A percentile compares a stretch with the other conserved stretches of the same genome.
Evolutionary conservation across 1,140 invertebrate genomes (phyloP).

Genomic region (Tetraneura akinire): DNA sequence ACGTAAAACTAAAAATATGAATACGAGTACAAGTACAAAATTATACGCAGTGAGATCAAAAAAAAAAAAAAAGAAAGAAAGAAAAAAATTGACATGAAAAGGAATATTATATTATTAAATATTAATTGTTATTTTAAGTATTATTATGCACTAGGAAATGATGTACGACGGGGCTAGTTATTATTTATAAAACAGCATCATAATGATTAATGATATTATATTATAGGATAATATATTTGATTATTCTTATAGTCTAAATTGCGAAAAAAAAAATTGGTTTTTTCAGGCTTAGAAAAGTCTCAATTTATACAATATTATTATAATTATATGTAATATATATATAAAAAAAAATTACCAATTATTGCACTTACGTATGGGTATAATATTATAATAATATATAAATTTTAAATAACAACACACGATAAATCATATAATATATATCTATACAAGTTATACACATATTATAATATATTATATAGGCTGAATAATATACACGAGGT

Average conservation of each 20-base stretch:
- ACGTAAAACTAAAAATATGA: too few relatives aligned
- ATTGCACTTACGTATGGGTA: conserved; percentile 46
- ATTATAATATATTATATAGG: neutral
- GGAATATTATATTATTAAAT: neutral
- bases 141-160: neutral
- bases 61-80: conserved; percentile 26
- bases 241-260: conserved; percentile 34
- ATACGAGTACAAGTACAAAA: conserved; percentile 1
- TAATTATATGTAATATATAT: conserved; percentile 39
- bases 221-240: too few relatives aligned
- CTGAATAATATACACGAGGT: too few relatives aligned
- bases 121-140: too few relatives aligned
- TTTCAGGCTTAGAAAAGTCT: conserved; percentile 38
- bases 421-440: conserved; percentile 36
- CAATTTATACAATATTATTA: conserved; percentile 37
- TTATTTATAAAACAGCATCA: conserved; percentile 19
- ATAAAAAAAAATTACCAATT: conserved; percentile 34
- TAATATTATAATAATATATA: conserved; percentile 41
- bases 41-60: conserved; percentile 28
- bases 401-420: conserved; percentile 51
- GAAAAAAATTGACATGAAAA: neutral
- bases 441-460: conserved; percentile 37
- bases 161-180: neutral
- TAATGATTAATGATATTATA: too few relatives aligned
- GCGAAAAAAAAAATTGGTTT: conserved; percentile 13